Conservation (phyloP, 1,140 invertebrate genomes). For the Anoplophora glabripennis region DNA sequence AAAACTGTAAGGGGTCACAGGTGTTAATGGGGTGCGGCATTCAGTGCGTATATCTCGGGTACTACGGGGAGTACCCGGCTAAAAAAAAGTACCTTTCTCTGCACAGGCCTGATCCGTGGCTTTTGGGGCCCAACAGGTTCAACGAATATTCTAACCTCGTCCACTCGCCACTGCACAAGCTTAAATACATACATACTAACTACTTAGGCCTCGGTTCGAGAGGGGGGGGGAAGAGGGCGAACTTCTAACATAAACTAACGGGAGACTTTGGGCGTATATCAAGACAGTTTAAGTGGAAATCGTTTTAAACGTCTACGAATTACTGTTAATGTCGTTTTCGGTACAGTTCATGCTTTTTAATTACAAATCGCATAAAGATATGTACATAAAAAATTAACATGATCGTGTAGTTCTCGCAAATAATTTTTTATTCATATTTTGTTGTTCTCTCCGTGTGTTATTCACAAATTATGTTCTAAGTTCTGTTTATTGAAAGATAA, state of each 20-base stretch:
- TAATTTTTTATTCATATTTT: no score
- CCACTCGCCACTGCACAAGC: constrained; percentile 47
- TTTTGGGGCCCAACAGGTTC: constrained; percentile 42
- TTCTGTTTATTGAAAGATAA: no score
- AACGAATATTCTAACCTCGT: constrained; percentile 40
- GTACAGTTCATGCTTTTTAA: no score
- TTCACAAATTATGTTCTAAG: no score
- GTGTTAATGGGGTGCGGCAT: constrained; percentile 40
- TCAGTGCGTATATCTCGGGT: constrained; percentile 37
- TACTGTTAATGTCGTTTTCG: no score
- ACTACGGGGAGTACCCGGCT: constrained; percentile 31
- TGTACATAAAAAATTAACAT: no score
- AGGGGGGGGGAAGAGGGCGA: not conserved
- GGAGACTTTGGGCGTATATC: not conserved
- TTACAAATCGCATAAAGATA: no score
- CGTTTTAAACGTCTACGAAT: no score
- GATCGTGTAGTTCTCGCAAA: no score
- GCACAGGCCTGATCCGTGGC: constrained; percentile 46
- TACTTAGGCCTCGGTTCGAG: constrained; percentile 14
- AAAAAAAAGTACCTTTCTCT: constrained; percentile 48
- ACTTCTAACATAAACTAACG: not conserved
- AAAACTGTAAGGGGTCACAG: constrained; percentile 31
- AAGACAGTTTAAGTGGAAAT: constrained; percentile 22
- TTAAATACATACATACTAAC: constrained; percentile 40
- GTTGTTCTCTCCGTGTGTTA: no score